phyloP scores from a whole-genome alignment of 2,888 invertebrate genomes.

The Agrenia bidenticulata region DNA sequence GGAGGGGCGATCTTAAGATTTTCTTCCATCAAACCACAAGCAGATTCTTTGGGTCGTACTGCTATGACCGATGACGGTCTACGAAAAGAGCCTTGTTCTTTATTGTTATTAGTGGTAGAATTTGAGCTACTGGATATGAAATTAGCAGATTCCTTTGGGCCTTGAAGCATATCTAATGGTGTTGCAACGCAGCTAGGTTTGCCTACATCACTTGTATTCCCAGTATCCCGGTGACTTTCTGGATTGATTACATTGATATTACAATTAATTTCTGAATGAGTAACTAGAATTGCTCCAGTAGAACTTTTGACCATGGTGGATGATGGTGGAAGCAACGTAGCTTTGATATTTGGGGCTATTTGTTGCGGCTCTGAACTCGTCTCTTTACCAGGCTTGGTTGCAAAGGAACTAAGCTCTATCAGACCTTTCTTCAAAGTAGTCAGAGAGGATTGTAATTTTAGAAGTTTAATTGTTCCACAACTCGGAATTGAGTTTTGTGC shows the following conservation, averaged over 20 bases:
- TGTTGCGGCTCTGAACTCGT: not conserved
- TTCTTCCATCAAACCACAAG: not conserved
- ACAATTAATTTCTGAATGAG: not conserved
- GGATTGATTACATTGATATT: not conserved
- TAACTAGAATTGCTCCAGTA: not conserved
- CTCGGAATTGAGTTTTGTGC: too few species aligned
- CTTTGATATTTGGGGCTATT: constrained; percentile 20
- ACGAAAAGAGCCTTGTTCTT: constrained; percentile 4
- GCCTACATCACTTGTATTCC: too few species aligned
- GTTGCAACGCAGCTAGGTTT: constrained; percentile 4
- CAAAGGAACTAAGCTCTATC: constrained; percentile 4
- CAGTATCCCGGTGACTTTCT: not conserved
- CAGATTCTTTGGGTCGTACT: not conserved
- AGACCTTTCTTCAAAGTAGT: not conserved
- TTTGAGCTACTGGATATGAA: not conserved
- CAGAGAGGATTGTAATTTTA: too few species aligned
- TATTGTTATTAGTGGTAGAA: not conserved
- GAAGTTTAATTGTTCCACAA: too few species aligned
- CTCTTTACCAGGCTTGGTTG: not conserved
- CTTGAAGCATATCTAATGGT: not conserved
- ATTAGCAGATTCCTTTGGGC: not conserved
- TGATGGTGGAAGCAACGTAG: constrained; percentile 27
- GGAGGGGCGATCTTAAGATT: constrained; percentile 42
- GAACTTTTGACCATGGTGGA: constrained; percentile 20
- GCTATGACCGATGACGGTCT: constrained; percentile 7